Conservation (phyloP, 1,140 invertebrate genomes). For the Heliothis subflexa region DNA sequence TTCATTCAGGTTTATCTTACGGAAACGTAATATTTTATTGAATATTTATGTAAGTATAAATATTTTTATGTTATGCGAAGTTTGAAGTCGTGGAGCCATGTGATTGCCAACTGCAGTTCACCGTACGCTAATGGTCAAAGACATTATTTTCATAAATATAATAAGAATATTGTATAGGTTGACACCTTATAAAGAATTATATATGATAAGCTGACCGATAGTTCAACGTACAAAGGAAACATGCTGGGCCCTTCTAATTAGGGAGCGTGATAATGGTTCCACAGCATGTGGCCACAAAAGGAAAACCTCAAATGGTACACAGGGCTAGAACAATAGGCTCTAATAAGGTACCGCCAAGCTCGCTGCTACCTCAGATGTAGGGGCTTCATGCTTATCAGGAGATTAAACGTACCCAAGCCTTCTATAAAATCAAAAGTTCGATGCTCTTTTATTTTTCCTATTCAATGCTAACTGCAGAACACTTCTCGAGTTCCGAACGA, state of each 20-base stretch:
- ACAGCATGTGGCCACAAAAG: slow-evolving; percentile 56
- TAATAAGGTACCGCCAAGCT: slow-evolving; percentile 55
- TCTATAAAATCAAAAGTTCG: too few species aligned
- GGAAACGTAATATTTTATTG: too few species aligned
- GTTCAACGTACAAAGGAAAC: slow-evolving; percentile 45
- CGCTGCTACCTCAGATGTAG: not conserved
- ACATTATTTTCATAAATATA: slow-evolving; percentile 44
- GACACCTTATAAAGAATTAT: slow-evolving; percentile 29
- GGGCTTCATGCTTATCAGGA: not conserved
- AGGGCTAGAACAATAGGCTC: slow-evolving; percentile 56
- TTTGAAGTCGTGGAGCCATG: too few species aligned
- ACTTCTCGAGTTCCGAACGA: not conserved
- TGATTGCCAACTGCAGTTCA: slow-evolving; percentile 3
- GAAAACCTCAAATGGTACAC: slow-evolving; percentile 59
- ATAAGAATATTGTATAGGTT: slow-evolving; percentile 39
- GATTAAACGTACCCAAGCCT: too few species aligned
- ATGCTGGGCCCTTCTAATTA: slow-evolving; percentile 61
- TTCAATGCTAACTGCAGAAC: not conserved
- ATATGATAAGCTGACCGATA: slow-evolving; percentile 34
- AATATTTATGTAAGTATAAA: too few species aligned
- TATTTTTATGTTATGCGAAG: too few species aligned
- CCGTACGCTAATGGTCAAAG: slow-evolving; percentile 28
- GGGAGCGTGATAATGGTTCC: slow-evolving; percentile 55
- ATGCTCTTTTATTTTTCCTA: not conserved
- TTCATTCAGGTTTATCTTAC: not conserved